Percentiles rank a stretch among this genome's conserved stretches.
Conservation (phyloP, 2,888 invertebrate genomes). For the Philonicus albiceps region DNA sequence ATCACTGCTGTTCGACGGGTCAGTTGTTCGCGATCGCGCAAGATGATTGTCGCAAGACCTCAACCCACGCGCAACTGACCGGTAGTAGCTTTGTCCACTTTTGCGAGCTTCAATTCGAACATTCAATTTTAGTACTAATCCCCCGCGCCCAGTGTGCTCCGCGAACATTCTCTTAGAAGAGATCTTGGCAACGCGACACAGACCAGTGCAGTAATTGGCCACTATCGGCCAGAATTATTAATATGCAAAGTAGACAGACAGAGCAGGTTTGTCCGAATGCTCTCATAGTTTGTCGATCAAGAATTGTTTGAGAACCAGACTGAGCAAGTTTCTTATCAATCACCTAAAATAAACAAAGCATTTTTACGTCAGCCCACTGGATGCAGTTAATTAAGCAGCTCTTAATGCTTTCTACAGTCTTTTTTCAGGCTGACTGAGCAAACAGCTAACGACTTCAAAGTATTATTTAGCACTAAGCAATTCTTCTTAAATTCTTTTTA, state of each 20-base stretch:
- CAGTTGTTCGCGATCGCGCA: background rate
- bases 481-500: background rate
- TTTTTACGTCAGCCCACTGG: background rate
- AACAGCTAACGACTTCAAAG: background rate
- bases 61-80: background rate
- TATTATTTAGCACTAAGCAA: background rate
- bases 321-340: background rate
- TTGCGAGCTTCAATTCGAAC: background rate
- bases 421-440: background rate
- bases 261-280: background rate
- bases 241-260: background rate
- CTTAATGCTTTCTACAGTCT: background rate
- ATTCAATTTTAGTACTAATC: background rate
- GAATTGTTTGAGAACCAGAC: background rate
- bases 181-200: background rate
- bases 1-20: background rate
- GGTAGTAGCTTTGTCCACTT: background rate
- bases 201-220: background rate
- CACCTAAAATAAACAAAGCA: background rate
- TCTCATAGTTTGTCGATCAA: background rate
- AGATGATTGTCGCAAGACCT: background rate
- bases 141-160: background rate
- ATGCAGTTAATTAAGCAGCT: background rate
- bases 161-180: background rate
- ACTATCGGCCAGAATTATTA: background rate